Percentiles rank a stretch among this genome's conserved stretches.
phyloP scores from a whole-genome alignment of 1,140 invertebrate genomes.

The Apolygus lucorum region DNA sequence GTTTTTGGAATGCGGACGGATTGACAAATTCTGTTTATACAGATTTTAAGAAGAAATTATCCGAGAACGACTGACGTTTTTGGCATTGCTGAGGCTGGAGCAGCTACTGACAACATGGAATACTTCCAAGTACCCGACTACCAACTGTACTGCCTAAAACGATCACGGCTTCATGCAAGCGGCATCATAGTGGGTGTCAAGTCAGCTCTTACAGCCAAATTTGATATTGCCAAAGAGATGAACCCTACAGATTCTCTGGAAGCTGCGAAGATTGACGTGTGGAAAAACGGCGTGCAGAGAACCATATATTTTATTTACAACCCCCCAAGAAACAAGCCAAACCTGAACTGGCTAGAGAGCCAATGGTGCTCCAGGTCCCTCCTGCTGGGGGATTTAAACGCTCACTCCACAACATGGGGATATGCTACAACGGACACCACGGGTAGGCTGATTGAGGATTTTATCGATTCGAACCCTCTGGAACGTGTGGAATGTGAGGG shows the following conservation, averaged over 20 bases:
- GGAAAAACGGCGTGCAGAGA: not conserved
- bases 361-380: not conserved
- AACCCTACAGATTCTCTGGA: not conserved
- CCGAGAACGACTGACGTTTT: not conserved
- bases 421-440: not conserved
- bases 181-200: not conserved
- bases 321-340: not conserved
- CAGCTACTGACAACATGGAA: not conserved
- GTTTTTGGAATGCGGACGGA: no score
- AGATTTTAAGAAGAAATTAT: constrained; percentile 1
- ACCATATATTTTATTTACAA: not conserved
- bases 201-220: not conserved
- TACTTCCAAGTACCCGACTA: not conserved
- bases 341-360: not conserved
- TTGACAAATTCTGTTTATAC: not conserved
- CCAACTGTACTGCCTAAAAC: no score
- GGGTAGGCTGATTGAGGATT: not conserved
- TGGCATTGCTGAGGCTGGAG: no score
- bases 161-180: not conserved
- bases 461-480: not conserved
- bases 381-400: not conserved
- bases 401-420: not conserved
- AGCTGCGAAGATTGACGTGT: not conserved
- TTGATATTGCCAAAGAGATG: constrained; percentile 1
- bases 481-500: not conserved